Conservation (phyloP, 2,113 vertebrate species). For the Todiramphus chloris region DNA sequence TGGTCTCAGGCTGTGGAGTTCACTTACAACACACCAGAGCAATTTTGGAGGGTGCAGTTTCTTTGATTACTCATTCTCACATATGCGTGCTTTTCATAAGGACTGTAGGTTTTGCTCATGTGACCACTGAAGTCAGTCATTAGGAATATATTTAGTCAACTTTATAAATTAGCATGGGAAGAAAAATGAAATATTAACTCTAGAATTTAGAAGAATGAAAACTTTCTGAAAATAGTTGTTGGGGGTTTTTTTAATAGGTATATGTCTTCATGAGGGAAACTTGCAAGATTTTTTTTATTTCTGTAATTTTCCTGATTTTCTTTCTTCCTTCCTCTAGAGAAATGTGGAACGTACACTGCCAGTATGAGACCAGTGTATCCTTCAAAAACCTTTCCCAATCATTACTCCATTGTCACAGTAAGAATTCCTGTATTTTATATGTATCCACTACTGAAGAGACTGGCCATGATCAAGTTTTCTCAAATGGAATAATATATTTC, state of each 20-base stretch:
- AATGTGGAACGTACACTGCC: slow-evolving; percentile 82
- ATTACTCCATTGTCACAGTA: slow-evolving; percentile 96
- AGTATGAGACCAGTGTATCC: slow-evolving; percentile 91
- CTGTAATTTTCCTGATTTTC: neutral
- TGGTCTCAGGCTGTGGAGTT: neutral
- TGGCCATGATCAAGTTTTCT: neutral
- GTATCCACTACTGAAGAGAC: neutral
- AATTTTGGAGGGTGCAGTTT: neutral
- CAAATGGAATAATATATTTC: neutral
- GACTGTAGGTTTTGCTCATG: neutral
- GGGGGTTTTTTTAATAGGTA: accelerated
- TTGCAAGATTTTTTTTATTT: neutral
- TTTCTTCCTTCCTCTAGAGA: slow-evolving; percentile 72
- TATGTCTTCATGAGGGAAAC: neutral
- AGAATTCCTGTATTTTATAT: slow-evolving; percentile 43
- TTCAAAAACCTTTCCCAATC: slow-evolving; percentile 98
- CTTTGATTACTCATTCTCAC: neutral
- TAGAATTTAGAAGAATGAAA: neutral
- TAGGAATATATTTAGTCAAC: neutral
- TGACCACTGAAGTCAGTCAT: neutral
- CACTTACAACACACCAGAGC: neutral
- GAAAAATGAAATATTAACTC: neutral
- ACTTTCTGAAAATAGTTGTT: neutral
- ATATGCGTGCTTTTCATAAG: neutral
- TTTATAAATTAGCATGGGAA: neutral